Conservation (phyloP, 1,140 invertebrate genomes). For the Rhyzopertha dominica region DNA sequence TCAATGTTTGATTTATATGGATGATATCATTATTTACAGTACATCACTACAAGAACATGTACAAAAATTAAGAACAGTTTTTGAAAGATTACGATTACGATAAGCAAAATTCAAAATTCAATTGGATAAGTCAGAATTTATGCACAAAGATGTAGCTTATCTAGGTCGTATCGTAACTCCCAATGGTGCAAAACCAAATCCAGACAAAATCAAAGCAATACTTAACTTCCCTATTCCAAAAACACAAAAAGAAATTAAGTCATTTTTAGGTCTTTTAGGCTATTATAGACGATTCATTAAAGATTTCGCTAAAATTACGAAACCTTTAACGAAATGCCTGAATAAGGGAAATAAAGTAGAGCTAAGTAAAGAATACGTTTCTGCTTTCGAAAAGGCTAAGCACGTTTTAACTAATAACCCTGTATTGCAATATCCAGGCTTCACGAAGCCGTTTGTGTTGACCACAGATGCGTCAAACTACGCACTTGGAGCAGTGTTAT, state of each 20-base stretch:
- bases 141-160: conserved; percentile 27
- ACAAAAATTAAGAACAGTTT: conserved; percentile 17
- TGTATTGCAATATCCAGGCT: conserved; percentile 38
- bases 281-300: conserved; percentile 19
- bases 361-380: conserved; percentile 3
- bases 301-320: conserved; percentile 19
- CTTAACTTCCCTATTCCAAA: conserved; percentile 38
- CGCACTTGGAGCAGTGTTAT: conserved; percentile 32
- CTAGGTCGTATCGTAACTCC: conserved; percentile 25
- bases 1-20: conserved; percentile 35
- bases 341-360: conserved; percentile 16
- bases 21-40: conserved; percentile 46
- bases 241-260: conserved; percentile 14
- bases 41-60: conserved; percentile 41
- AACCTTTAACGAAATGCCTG: conserved; percentile 17
- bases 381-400: conserved; percentile 19
- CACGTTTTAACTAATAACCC: conserved; percentile 18
- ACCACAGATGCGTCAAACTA: conserved; percentile 36
- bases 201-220: conserved; percentile 27
- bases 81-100: conserved; percentile 15
- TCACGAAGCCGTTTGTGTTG: conserved; percentile 33
- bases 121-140: conserved; percentile 29
- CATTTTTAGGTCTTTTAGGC: background rate
- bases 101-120: conserved; percentile 22
- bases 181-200: conserved; percentile 24